These are phyloP conservation scores for Betta splendens DNA, from an alignment of 2,797 vertebrate species.

Conservation along the genomic window DNA sequence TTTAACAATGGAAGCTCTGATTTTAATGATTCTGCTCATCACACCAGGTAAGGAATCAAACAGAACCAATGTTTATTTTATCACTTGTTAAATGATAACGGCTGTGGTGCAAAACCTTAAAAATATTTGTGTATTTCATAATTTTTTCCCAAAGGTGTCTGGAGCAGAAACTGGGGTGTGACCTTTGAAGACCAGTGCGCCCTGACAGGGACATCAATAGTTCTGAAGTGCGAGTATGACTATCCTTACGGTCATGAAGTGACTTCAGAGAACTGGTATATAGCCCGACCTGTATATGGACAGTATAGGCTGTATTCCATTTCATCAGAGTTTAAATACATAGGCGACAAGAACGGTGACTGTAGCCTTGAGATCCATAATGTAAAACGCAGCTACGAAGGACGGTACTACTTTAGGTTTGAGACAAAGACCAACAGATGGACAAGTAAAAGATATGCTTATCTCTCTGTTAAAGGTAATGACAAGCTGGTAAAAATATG, in stretches of 20 bases:
- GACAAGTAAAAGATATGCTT: rapidly evolving
- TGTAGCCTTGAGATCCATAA: slow-evolving; percentile 56
- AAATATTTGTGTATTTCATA: not conserved
- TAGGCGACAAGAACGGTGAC: not conserved
- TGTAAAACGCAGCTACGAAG: slow-evolving; percentile 30
- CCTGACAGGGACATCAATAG: slow-evolving; percentile 46
- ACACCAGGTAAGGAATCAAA: slow-evolving; percentile 42
- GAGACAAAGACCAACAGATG: rapidly evolving
- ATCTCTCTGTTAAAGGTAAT: slow-evolving; percentile 58
- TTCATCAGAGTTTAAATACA: slow-evolving; percentile 24
- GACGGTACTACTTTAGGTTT: slow-evolving; percentile 49
- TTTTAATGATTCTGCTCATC: slow-evolving; percentile 36
- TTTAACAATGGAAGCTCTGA: slow-evolving; percentile 37
- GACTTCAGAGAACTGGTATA: slow-evolving; percentile 30
- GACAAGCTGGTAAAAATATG: not conserved
- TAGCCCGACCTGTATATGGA: rapidly evolving
- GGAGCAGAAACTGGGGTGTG: slow-evolving; percentile 48
- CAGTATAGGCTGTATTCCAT: rapidly evolving
- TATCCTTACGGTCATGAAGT: not conserved
- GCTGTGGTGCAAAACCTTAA: too few relatives aligned
- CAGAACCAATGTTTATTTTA: not conserved
- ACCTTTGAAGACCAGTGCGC: slow-evolving; percentile 40
- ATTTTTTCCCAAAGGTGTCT: slow-evolving; percentile 47
- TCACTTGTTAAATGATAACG: too few relatives aligned
- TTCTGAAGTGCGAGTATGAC: slow-evolving; percentile 58